These are phyloP conservation scores for Lacerta bilineata DNA, from an alignment of 2,797 vertebrate genomes.

Conservation along the genomic window DNA sequence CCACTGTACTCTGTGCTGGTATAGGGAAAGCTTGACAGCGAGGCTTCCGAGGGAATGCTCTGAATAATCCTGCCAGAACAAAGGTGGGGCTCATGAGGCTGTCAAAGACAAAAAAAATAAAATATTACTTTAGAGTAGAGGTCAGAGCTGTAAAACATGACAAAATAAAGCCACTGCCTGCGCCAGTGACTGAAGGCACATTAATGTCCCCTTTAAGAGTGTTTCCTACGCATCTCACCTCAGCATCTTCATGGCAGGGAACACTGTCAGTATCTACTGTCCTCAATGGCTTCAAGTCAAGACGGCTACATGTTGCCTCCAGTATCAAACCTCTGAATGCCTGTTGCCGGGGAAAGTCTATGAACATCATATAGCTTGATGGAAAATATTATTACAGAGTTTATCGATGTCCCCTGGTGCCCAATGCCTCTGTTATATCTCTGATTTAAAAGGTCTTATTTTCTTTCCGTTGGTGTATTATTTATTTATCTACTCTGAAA, in stretches of 20 bases:
- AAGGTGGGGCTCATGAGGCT: not conserved
- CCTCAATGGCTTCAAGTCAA: too few relatives aligned
- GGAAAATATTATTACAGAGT: not conserved
- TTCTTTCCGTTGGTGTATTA: conserved; percentile 3
- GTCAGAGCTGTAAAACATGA: not conserved
- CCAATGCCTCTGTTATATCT: not conserved
- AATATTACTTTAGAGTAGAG: not conserved
- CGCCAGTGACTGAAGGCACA: not conserved
- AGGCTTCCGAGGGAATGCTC: not conserved
- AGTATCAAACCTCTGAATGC: too few relatives aligned
- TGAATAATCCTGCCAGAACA: not conserved
- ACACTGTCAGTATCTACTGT: not conserved
- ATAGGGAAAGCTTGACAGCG: not conserved
- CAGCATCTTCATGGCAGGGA: not conserved
- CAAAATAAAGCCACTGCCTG: fast-evolving
- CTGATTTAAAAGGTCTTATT: conserved; percentile 26
- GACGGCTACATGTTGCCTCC: too few relatives aligned
- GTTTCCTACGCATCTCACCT: not conserved
- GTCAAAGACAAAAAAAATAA: conserved; percentile 16
- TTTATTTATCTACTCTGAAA: conserved; percentile 36
- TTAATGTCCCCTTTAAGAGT: conserved; percentile 1
- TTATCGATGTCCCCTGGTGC: not conserved
- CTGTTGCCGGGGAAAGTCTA: too few relatives aligned
- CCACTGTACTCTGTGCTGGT: not conserved
- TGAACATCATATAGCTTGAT: not conserved